Base-by-base conservation (phyloP, 2,888 invertebrate species). In the Acrocyrtus sp. region DNA sequence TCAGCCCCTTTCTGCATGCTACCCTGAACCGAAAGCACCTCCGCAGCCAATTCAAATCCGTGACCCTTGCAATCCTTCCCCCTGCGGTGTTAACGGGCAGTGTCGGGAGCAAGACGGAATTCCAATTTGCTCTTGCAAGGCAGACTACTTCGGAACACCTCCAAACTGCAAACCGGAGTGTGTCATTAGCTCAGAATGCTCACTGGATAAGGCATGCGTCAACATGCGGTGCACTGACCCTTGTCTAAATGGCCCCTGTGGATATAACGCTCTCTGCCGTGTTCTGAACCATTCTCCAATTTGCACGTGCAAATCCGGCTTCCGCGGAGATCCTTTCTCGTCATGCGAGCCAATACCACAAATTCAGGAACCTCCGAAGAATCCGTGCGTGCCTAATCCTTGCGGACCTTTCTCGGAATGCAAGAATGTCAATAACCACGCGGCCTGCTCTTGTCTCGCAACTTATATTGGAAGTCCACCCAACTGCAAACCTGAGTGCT, bases 151-250 rank as follows among this genome's bases (percentile, higher is more conserved):
- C 75, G 95, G 95, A n/a, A 56, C 70, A 24, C 77, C 77, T 10
- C 77, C 77, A 10, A 60, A 75, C 15, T 95, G 95, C 83, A 86
- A 93, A 75, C 94, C 94, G 5, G 93, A 94, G 83, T 95, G 95
- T 83, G 88, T 93, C 10, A 92, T 93, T n/a, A 94, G 91, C 82
- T 91, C 92, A 2, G 94, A 95, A 85, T 76, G 67, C 54, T 29
- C 65, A 3, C 10, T 66, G 27, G 92, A 93, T 70, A 89, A 90
- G 80, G 93, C 95, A 17, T 96, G 96, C 81, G 87, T 94, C 45
- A 92, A 93, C 83, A 91, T 92, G 81, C 91, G 90, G 85, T 96
- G 96, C 83, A 89, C 90, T 10, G 93, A 95, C 85, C 95, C 95
- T 47, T 95, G 95, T 82, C 91, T 70, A 10, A 66, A 88, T 58